These are phyloP conservation scores for Pterobdella sp. DNA, from an alignment of 2,888 invertebrate genomes.

Conservation along the genomic window DNA sequence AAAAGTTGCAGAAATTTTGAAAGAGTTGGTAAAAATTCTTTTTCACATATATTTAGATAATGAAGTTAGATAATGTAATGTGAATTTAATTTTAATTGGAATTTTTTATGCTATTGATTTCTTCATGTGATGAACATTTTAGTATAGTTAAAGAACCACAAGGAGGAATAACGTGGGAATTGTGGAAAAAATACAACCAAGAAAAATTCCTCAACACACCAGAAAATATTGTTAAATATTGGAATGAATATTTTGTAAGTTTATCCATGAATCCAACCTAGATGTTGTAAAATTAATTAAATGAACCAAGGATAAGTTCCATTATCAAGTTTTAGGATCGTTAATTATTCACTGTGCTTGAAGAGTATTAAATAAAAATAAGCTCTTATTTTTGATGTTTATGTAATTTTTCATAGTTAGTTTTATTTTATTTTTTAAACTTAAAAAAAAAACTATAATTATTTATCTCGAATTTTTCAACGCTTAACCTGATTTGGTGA, in stretches of 20 bases:
- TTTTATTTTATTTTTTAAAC: too few species aligned
- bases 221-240: constrained; percentile 80
- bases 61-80: neutral
- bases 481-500: constrained; percentile 87
- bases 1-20: constrained; percentile 12
- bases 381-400: too few species aligned
- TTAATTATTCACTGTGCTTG: too few species aligned
- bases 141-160: constrained; percentile 7
- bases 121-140: neutral
- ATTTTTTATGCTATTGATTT: neutral
- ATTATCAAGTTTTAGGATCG: too few species aligned
- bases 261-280: too few species aligned
- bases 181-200: constrained; percentile 87
- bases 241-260: constrained; percentile 63
- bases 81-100: neutral
- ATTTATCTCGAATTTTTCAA: too few species aligned
- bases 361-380: too few species aligned
- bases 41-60: neutral
- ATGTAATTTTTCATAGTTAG: neutral
- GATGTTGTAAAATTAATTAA: too few species aligned
- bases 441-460: too few species aligned
- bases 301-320: too few species aligned
- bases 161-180: constrained; percentile 49
- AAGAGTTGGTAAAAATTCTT: neutral
- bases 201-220: constrained; percentile 82